phyloP scores from a whole-genome alignment of 2,888 invertebrate genomes.

The Anagyrus pseudococci region DNA sequence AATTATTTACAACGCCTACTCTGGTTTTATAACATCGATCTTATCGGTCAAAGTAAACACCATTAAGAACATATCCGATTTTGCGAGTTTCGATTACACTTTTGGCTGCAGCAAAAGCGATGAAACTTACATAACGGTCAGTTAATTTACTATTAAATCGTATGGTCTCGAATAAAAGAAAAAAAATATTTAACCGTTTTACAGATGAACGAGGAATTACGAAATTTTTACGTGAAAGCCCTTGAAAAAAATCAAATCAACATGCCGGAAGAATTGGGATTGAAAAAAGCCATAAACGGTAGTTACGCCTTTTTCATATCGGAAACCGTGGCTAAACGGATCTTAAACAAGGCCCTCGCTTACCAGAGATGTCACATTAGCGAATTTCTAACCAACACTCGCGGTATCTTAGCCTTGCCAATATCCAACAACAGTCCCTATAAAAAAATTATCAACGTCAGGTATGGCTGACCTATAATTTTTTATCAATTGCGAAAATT shows the following conservation, averaged over 20 bases:
- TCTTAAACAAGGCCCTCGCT: constrained; percentile 58
- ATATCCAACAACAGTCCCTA: constrained; percentile 68
- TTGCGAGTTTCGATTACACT: constrained; percentile 67
- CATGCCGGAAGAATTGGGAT: constrained; percentile 58
- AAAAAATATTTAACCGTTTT: neutral
- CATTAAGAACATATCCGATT: constrained; percentile 68
- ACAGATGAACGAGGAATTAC: constrained; percentile 61
- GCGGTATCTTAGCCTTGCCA: constrained; percentile 68
- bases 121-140: constrained; percentile 70
- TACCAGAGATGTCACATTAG: constrained; percentile 65
- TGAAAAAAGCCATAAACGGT: constrained; percentile 65
- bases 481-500: neutral
- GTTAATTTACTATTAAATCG: constrained; percentile 26
- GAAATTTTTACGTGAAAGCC: constrained; percentile 64
- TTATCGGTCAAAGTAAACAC: constrained; percentile 67
- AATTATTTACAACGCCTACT: constrained; percentile 71
- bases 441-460: constrained; percentile 66
- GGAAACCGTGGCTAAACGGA: constrained; percentile 67
- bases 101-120: constrained; percentile 71
- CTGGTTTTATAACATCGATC: constrained; percentile 73
- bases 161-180: no score
- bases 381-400: constrained; percentile 67
- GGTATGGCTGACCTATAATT: constrained; percentile 54
- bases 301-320: constrained; percentile 72
- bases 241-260: constrained; percentile 54